Conservation (phyloP, 1,140 invertebrate genomes). For the Amyelois transitella region DNA sequence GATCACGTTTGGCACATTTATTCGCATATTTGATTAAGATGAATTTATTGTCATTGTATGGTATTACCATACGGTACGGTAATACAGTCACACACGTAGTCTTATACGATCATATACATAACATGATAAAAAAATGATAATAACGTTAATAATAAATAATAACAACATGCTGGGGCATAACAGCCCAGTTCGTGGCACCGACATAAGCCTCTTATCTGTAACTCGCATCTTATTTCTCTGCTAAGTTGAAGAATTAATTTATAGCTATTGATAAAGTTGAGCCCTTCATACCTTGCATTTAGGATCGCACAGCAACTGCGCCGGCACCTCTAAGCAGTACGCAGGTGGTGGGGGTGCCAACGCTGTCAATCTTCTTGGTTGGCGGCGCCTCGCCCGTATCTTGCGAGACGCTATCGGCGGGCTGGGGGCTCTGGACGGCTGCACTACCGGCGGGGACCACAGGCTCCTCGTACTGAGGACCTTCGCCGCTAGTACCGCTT, state of each 20-base stretch:
- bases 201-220: too few relatives aligned
- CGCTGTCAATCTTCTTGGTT: slow-evolving; percentile 39
- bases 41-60: background rate
- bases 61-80: too few relatives aligned
- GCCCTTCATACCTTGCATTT: slow-evolving; percentile 47
- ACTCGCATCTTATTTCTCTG: too few relatives aligned
- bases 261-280: too few relatives aligned
- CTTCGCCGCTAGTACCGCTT: slow-evolving; percentile 47
- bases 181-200: too few relatives aligned
- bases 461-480: slow-evolving; percentile 43
- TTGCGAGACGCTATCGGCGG: slow-evolving; percentile 44
- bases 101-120: too few relatives aligned
- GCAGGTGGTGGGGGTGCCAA: slow-evolving; percentile 39
- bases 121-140: too few relatives aligned
- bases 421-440: slow-evolving; percentile 24
- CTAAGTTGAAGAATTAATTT: too few relatives aligned
- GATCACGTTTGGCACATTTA: background rate
- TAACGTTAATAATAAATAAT: too few relatives aligned
- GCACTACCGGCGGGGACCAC: slow-evolving; percentile 27
- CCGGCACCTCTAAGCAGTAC: slow-evolving; percentile 52
- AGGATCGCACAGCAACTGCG: slow-evolving; percentile 57
- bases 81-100: too few relatives aligned
- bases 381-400: slow-evolving; percentile 52
- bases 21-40: background rate
- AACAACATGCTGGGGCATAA: too few relatives aligned